phyloP scores from a whole-genome alignment of 2,888 invertebrate genomes.

The Pristionchus fissidentatus region DNA sequence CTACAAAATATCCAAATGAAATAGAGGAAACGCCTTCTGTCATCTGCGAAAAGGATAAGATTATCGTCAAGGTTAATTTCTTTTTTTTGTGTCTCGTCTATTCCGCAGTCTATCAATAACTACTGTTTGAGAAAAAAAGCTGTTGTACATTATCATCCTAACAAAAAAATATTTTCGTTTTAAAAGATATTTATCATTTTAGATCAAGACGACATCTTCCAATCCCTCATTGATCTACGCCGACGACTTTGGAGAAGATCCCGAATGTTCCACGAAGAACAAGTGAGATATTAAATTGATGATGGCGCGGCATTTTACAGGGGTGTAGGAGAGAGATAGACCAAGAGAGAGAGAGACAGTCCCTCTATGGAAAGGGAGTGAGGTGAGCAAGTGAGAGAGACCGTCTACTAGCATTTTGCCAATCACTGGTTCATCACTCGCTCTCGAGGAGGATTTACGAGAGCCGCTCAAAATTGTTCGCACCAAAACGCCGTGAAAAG shows the following conservation, averaged over 20 bases:
- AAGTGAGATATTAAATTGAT: constrained; percentile 27
- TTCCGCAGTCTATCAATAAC: neutral
- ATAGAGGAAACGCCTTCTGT: constrained; percentile 73
- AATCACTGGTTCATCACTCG: no score
- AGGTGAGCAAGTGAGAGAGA: no score
- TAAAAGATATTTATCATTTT: neutral
- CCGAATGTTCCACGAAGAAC: constrained; percentile 67
- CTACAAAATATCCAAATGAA: constrained; percentile 68
- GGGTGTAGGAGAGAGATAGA: no score
- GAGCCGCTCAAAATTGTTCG: no score
- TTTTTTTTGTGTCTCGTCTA: neutral
- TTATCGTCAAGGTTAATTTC: constrained; percentile 66
- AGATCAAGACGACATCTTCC: constrained; percentile 71
- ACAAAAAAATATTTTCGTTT: neutral
- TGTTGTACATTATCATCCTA: no score
- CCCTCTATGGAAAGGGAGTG: no score
- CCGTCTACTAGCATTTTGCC: no score
- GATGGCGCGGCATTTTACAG: no score
- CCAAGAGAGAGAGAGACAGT: no score
- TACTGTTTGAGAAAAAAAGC: neutral
- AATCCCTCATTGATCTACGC: constrained; percentile 74
- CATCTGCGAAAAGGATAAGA: constrained; percentile 68
- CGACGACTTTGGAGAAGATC: constrained; percentile 69
- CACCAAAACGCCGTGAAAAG: no score
- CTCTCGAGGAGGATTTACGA: no score